Percentiles rank a stretch among this genome's conserved stretches.
phyloP scores from a whole-genome alignment of 2,797 vertebrate species.

The Parambassis ranga region DNA sequence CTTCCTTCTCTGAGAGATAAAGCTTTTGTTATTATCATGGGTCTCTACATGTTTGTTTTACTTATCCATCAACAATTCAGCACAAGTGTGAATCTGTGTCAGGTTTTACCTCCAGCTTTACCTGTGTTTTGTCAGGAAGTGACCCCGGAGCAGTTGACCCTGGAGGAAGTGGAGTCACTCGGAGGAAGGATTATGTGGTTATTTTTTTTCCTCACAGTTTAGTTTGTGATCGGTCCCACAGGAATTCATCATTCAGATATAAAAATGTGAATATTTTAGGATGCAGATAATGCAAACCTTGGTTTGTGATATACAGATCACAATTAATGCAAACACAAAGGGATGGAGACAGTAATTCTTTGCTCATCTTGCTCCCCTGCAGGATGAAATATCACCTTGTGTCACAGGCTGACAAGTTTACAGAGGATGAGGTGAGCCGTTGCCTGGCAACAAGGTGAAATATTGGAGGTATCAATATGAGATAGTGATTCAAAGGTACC shows the following conservation, averaged over 20 bases:
- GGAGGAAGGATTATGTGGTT: conserved; percentile 83
- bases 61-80: too few relatives aligned
- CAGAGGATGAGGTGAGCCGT: conserved; percentile 85
- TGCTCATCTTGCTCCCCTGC: conserved; percentile 31
- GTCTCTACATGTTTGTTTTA: too few relatives aligned
- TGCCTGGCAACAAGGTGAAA: conserved; percentile 73
- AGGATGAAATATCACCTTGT: conserved; percentile 88
- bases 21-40: too few relatives aligned
- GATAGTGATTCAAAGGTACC: conserved; percentile 39
- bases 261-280: conserved; percentile 14
- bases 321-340: conserved; percentile 38
- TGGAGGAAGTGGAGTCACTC: conserved; percentile 79
- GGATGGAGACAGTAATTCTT: conserved; percentile 30
- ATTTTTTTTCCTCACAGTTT: conserved; percentile 44
- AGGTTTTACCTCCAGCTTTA: background rate
- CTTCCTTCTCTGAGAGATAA: too few relatives aligned
- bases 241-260: conserved; percentile 25
- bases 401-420: conserved; percentile 89
- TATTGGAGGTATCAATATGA: conserved; percentile 52
- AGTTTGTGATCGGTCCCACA: background rate
- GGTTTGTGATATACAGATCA: conserved; percentile 24
- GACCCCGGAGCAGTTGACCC: conserved; percentile 86
- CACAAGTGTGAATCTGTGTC: background rate
- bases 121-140: conserved; percentile 68
- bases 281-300: conserved; percentile 5